These are phyloP conservation scores for Triplophysa dalaica DNA, from an alignment of 2,113 vertebrate species.

Conservation along the genomic window DNA sequence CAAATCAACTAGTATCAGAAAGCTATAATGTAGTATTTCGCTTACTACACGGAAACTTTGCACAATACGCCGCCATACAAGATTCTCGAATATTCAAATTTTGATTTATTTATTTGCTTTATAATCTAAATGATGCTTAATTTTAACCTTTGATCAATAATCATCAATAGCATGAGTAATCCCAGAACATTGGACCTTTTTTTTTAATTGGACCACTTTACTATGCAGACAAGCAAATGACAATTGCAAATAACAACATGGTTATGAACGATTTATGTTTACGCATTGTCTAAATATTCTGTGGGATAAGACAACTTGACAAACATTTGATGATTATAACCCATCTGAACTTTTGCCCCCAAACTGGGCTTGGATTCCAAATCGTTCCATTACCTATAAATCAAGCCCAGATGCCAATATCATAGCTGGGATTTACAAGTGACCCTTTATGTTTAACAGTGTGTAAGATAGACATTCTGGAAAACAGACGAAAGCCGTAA, in stretches of 20 bases:
- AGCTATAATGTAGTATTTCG: background rate
- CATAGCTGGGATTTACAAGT: constrained; percentile 17
- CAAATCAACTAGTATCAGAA: constrained; percentile 10
- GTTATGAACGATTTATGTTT: background rate
- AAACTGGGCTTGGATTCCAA: constrained; percentile 17
- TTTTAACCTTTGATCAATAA: constrained; percentile 10
- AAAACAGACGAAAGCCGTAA: background rate
- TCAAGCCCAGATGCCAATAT: constrained; percentile 21
- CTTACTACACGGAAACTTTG: background rate
- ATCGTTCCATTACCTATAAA: constrained; percentile 33
- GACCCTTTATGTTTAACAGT: constrained; percentile 17
- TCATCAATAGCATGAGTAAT: constrained; percentile 18
- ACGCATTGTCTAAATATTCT: background rate
- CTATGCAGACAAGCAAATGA: background rate
- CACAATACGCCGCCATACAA: background rate
- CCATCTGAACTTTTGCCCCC: constrained; percentile 11
- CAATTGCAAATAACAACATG: background rate
- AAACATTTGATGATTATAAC: constrained; percentile 13
- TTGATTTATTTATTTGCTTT: background rate
- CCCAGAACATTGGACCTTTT: background rate
- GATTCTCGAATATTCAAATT: background rate
- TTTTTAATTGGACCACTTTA: background rate
- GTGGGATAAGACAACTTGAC: background rate
- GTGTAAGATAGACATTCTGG: background rate
- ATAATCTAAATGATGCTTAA: background rate